phyloP scores from a whole-genome alignment of 2,113 vertebrate species.

The Lethenteron reissneri region DNA sequence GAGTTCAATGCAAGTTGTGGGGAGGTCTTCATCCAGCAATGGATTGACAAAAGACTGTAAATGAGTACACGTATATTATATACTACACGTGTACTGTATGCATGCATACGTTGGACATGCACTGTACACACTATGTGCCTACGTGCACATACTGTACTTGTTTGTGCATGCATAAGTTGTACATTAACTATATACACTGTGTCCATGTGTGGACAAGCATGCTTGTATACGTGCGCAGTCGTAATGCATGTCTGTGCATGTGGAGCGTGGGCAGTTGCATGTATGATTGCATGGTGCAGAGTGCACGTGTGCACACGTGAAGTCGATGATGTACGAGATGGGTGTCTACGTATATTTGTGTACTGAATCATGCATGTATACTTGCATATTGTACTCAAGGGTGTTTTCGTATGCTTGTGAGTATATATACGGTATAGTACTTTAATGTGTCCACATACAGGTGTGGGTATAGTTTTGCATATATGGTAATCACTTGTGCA shows the following conservation, averaged over 20 bases:
- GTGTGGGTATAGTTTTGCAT: neutral
- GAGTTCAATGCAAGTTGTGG: too few relatives aligned
- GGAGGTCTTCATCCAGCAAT: too few relatives aligned
- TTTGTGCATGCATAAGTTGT: neutral
- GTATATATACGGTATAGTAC: neutral
- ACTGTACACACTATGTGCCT: neutral
- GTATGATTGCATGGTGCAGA: too few relatives aligned
- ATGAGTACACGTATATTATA: too few relatives aligned
- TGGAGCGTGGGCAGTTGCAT: too few relatives aligned
- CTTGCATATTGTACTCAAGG: neutral
- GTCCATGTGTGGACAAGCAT: neutral
- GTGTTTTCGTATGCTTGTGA: neutral
- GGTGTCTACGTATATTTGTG: neutral
- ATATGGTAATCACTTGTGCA: neutral
- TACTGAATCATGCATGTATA: neutral
- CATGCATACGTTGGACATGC: neutral
- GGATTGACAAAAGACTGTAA: too few relatives aligned
- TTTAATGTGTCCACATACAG: neutral
- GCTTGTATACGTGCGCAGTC: neutral
- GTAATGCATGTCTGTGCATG: neutral
- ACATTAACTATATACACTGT: neutral
- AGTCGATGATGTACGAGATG: neutral
- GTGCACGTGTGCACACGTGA: too few relatives aligned
- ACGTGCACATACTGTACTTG: neutral
- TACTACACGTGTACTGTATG: neutral